These are phyloP conservation scores for Eumacrocentrus americanus DNA, from an alignment of 2,888 invertebrate species.

Conservation along the genomic window DNA sequence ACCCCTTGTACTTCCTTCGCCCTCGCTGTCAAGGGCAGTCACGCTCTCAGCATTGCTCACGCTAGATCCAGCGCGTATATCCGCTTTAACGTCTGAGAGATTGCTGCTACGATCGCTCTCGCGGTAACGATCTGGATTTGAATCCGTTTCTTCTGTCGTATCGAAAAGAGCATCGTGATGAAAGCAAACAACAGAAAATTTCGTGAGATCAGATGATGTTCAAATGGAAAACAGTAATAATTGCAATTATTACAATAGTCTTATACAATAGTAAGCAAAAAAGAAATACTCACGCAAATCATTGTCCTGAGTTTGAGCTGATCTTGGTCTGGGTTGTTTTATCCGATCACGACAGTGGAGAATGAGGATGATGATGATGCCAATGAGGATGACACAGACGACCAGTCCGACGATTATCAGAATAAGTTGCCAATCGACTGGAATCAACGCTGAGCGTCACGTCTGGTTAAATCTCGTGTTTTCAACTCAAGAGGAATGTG, in stretches of 20 bases:
- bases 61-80: constrained; percentile 82
- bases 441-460: constrained; percentile 60
- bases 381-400: constrained; percentile 84
- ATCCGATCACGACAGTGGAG: constrained; percentile 72
- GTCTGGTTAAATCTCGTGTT: constrained; percentile 51
- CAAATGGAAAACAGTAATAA: no score
- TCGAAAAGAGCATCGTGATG: background rate
- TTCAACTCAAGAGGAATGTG: constrained; percentile 37
- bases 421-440: constrained; percentile 61
- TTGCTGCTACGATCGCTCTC: constrained; percentile 90
- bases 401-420: constrained; percentile 84
- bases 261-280: no score
- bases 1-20: constrained; percentile 66
- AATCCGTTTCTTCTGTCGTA: constrained; percentile 60
- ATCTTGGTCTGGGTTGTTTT: constrained; percentile 57
- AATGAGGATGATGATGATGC: constrained; percentile 83
- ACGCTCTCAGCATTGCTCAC: constrained; percentile 75
- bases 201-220: background rate
- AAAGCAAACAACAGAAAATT: background rate
- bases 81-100: constrained; percentile 89
- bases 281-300: constrained; percentile 59
- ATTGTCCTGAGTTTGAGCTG: constrained; percentile 56
- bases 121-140: constrained; percentile 62
- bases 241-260: no score
- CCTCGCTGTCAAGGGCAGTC: constrained; percentile 63